Evolutionary conservation across 2,888 invertebrate species (phyloP).

Genomic region (Lycophotia porphyrea): DNA sequence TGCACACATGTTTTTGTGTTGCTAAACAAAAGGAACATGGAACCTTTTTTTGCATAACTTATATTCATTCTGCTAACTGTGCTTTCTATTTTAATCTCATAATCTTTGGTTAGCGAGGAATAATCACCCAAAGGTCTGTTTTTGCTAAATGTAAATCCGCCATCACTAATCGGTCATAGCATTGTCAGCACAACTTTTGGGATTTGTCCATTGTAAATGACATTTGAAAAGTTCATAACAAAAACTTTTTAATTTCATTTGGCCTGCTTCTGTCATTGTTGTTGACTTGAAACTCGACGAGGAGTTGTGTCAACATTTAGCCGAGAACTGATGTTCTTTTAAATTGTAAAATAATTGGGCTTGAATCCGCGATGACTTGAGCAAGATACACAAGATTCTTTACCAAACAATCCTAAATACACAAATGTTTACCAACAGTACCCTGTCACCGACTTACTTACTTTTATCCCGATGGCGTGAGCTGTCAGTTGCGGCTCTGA

Average conservation of each 20-base stretch:
- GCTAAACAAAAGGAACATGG: not conserved
- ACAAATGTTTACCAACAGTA: not conserved
- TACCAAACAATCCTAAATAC: not conserved
- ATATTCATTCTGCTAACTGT: not conserved
- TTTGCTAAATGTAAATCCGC: conserved; percentile 25
- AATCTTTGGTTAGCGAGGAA: too few relatives aligned
- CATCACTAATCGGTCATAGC: conserved; percentile 27
- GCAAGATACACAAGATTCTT: not conserved
- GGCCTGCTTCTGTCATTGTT: conserved; percentile 8
- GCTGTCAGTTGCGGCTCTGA: not conserved
- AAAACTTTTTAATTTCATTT: conserved; percentile 16
- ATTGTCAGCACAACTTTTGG: conserved; percentile 16
- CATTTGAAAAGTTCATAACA: conserved; percentile 4
- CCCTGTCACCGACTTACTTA: not conserved
- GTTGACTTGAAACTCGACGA: not conserved
- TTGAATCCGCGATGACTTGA: not conserved
- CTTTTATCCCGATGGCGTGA: not conserved
- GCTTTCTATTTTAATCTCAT: not conserved
- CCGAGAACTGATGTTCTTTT: not conserved
- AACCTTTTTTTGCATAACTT: not conserved
- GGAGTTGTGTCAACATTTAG: not conserved
- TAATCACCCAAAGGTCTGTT: not conserved
- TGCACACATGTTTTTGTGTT: not conserved
- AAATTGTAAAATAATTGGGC: not conserved
- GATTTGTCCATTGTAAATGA: conserved; percentile 3